Conservation (phyloP, 1,140 invertebrate genomes). For the Eulimnadia texana region DNA sequence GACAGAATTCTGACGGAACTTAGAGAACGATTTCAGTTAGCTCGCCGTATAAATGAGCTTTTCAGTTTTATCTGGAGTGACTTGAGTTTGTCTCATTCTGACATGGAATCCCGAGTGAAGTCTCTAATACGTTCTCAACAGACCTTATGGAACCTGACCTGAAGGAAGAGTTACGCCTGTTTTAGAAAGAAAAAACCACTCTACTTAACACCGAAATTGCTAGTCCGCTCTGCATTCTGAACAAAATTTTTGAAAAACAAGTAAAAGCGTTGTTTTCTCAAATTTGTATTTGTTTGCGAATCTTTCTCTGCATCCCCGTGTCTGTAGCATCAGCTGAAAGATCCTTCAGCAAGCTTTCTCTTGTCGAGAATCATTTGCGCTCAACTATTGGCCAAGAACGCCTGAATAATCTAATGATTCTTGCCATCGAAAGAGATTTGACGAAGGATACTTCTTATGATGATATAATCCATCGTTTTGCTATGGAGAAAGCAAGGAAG, state of each 20-base stretch:
- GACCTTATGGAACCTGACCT: too few relatives aligned
- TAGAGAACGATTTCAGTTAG: slow-evolving; percentile 5
- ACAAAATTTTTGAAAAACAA: not conserved
- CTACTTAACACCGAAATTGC: not conserved
- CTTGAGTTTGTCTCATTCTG: not conserved
- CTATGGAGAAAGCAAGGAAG: not conserved
- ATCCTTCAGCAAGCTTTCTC: not conserved
- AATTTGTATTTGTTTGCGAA: not conserved
- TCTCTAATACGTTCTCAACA: not conserved
- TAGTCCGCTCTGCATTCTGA: not conserved
- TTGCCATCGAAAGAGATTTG: not conserved
- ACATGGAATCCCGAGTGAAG: not conserved
- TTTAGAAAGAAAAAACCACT: not conserved
- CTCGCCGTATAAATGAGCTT: not conserved
- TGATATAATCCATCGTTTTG: not conserved
- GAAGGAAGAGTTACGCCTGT: slow-evolving; percentile 4
- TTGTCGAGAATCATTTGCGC: slow-evolving; percentile 6
- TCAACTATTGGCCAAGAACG: slow-evolving; percentile 8
- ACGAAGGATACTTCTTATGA: not conserved
- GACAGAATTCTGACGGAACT: slow-evolving; percentile 4
- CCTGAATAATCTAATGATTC: slow-evolving; percentile 7
- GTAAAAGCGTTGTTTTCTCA: not conserved
- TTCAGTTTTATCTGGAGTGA: slow-evolving; percentile 6
- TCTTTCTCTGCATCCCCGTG: not conserved
- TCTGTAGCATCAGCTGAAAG: not conserved